These are phyloP conservation scores for Ochropleura plecta DNA, from an alignment of 2,888 invertebrate species.

Conservation along the genomic window DNA sequence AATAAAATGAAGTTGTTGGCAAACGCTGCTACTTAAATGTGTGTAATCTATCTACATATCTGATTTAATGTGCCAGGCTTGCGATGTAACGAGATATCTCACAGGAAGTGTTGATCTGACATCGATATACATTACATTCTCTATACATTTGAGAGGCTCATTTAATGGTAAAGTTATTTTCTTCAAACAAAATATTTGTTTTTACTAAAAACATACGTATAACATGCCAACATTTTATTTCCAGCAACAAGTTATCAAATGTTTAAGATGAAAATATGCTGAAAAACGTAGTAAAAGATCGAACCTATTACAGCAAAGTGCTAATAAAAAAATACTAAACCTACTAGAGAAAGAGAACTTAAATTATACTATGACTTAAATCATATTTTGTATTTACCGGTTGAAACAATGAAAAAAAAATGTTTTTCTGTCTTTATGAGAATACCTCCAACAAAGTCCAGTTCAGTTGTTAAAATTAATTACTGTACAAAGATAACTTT, in stretches of 20 bases:
- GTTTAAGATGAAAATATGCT: not conserved
- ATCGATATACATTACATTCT: conserved; percentile 47
- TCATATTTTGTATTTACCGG: not conserved
- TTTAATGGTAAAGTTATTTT: conserved; percentile 13
- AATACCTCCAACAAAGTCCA: not conserved
- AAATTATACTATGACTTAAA: no score
- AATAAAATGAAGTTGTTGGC: conserved; percentile 21
- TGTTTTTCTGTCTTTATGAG: not conserved
- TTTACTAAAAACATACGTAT: not conserved
- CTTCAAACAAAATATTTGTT: not conserved
- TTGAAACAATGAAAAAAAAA: not conserved
- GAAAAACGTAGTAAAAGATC: not conserved
- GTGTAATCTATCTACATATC: conserved; percentile 60
- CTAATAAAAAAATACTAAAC: not conserved
- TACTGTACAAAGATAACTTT: not conserved
- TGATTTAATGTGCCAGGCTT: conserved; percentile 57
- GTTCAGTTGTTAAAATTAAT: not conserved
- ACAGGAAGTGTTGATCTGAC: conserved; percentile 50
- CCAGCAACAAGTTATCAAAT: not conserved
- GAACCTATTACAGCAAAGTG: not conserved
- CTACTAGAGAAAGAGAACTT: no score
- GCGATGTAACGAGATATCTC: conserved; percentile 44
- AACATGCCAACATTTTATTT: not conserved
- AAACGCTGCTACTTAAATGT: conserved; percentile 44
- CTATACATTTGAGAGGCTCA: conserved; percentile 10